Evolutionary conservation across 1,140 invertebrate species (phyloP), one percentile per base, ranked within the genome.

Genomic region (Atopsyche davidsoni): DNA sequence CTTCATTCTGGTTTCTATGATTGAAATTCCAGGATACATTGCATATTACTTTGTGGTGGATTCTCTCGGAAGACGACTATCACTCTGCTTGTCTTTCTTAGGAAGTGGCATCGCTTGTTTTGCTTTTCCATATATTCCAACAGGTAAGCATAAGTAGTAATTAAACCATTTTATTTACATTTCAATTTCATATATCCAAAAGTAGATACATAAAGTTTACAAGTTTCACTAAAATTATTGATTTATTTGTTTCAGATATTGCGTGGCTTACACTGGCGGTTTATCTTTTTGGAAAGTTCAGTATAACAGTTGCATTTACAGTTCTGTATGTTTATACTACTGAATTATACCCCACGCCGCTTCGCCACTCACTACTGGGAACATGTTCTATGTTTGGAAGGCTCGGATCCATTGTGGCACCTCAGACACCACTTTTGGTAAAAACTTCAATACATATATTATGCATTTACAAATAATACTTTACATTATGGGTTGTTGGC

Each of bases 21-120:
- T 86, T 28, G 85, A 87, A 66, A 77, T 87, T 50, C 85, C 85
- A 7, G 82, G 79, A 0, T 87, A 87, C 54, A 66, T 83, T 36
- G 51, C 81, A 24, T 78, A 80, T 19, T 79, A 81, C 60, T 68
- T 80, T 50, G 64, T 79, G n/a, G 73, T 85, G 55, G 78, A 85
- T 58, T 69, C 73, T 22, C 68, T 81, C 32, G 85, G 85, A 3
- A 70, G 86, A 44, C 78, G 78, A 61, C 63, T 67, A 24, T 79
- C 77, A 2, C 68, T 84, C 6, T 76, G 73, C 45, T 64, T 64
- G 0, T 71, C 79, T 0, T 83, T 83, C 62, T 57, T 83, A 11
- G 42, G 81, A 0, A 83, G 81, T 58, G 81, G 79, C 0, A 32
- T 75, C 2, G 71, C 67, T 4, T 67, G 67, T 21, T 60, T 72